Base-by-base conservation (phyloP, 2,113 vertebrate species). In the Gyps fulvus region DNA sequence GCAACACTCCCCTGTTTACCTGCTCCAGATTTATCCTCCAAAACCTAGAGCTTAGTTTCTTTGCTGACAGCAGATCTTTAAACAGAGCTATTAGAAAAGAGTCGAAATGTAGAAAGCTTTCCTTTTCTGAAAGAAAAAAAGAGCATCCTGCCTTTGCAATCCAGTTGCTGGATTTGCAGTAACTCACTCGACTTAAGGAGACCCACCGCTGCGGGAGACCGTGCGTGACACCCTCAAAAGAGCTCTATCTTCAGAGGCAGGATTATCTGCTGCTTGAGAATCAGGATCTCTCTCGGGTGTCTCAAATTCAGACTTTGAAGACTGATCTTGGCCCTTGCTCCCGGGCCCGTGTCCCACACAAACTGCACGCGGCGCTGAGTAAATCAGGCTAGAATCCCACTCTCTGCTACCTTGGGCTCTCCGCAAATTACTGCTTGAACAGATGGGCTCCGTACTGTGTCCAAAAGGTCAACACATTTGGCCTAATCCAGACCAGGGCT, bases 311-410 rank as follows among this genome's bases (percentile, higher is more conserved):
- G 50, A 22, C 31, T 79, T 20, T 4, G 32, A 73, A 78, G 52
- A 22, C 74, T 72, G 49, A 14, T 19, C 54, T 74, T 62, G 67
- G 69, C 43, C 22, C 23, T 26, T 7, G 5, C 40, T 58, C 27
- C 23, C 0, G 0, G 63, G 70, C 40, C 50, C 7, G 0, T 0
- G 4, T 59, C 67, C 58, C 58, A 80, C 42, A 40, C 29, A 21
- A 54, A 45, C 34, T 14, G 23, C 13, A 22, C 18, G 3, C 6
- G 9, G 27, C 1, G 1, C 45, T 12, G 76, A 59, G 43, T 34
- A 42, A 66, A 80, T 42, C 13, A 8, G 1, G 9, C 62, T 52
- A 3, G 49, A 89, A 80, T 38, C 50, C 43, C 27, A 1, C 40
- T 22, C 65, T 54, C 69, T 6, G 34, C 69, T 57, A n/a, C 88